Evolutionary conservation across 2,888 invertebrate species (phyloP), one percentile per base, ranked within the genome.

Genomic region (Ariolimax columbianus): DNA sequence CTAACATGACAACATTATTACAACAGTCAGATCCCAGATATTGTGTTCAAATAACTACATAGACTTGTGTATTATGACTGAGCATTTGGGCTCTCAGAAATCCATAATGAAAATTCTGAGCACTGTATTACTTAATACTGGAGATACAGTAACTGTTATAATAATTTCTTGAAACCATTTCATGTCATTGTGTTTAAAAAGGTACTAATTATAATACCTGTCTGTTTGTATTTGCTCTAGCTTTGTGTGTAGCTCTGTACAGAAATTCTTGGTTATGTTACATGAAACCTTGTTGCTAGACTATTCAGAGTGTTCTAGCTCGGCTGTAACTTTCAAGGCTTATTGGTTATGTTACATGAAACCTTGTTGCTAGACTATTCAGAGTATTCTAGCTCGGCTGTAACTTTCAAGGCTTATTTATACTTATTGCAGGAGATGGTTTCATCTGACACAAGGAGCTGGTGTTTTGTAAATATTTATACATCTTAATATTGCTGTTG

Each of bases 191-290:
- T 72, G 9, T 73, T 73, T 73, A n/a, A 73, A 23, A 73, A n/a
- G 23, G 26, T n/a, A 1, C 38, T 72, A 40, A 26, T 30, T 40
- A 38, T 43, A 77, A 51, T 55, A 36, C 14, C 47, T 30, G 51
- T 51, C 26, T 77, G 36, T 82, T 30, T 55, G 55, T 72, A 30
- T 66, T 0, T 70, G 43, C 47, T 70, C 33, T 47, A 2, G 77
- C 77, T 77, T 77, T 75, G 0, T 77, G 33, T 77, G 77, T 77
- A 51, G 77, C 33, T 51, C 43, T 77, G 55, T 55, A 77, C 55
- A 73, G 55, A 51, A 77, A 33, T 33, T 14, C 36, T 51, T 55
- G 40, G 3, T 14, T 11, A 19, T 77, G 9, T 33, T 1, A 51
- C 19, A 77, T 55, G 36, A 55, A 77, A 33, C 4, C 33, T 11